Evolutionary conservation across 2,888 invertebrate species (phyloP).

Genomic region (Pardosa pseudoannulata): DNA sequence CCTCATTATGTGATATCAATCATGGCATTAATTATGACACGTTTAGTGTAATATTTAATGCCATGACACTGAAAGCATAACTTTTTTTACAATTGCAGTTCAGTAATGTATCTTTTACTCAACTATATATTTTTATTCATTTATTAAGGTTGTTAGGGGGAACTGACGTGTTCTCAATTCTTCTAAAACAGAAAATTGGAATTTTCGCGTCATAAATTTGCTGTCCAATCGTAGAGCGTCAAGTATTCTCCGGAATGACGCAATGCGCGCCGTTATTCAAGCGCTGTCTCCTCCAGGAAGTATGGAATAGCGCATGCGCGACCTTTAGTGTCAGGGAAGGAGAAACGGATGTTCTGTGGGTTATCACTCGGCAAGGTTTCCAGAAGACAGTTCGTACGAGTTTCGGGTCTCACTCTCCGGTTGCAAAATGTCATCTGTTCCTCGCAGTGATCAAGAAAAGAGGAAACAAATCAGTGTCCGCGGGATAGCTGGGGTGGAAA

Average conservation of each 20-base stretch:
- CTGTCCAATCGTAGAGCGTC: neutral
- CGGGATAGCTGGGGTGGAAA: conserved; percentile 93
- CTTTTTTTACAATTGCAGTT: no score
- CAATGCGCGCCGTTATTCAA: conserved; percentile 18
- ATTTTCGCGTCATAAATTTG: neutral
- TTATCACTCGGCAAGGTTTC: conserved; percentile 54
- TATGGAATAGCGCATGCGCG: conserved; percentile 48
- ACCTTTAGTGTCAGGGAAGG: conserved; percentile 57
- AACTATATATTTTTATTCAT: no score
- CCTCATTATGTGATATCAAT: no score
- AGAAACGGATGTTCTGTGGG: conserved; percentile 55
- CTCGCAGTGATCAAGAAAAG: conserved; percentile 67
- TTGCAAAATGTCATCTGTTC: conserved; percentile 62
- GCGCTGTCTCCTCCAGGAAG: conserved; percentile 36
- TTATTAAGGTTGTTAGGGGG: no score
- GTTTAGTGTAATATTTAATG: no score
- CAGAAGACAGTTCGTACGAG: neutral
- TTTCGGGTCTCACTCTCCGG: neutral
- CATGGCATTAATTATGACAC: no score
- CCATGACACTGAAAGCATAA: no score
- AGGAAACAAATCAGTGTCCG: conserved; percentile 75
- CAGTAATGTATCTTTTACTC: no score
- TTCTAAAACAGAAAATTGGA: neutral
- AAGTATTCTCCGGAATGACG: neutral
- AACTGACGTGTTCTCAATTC: no score